Evolutionary conservation across 2,888 invertebrate genomes (phyloP), one percentile per base, ranked within the genome.

Genomic region (Deilephila elpenor): DNA sequence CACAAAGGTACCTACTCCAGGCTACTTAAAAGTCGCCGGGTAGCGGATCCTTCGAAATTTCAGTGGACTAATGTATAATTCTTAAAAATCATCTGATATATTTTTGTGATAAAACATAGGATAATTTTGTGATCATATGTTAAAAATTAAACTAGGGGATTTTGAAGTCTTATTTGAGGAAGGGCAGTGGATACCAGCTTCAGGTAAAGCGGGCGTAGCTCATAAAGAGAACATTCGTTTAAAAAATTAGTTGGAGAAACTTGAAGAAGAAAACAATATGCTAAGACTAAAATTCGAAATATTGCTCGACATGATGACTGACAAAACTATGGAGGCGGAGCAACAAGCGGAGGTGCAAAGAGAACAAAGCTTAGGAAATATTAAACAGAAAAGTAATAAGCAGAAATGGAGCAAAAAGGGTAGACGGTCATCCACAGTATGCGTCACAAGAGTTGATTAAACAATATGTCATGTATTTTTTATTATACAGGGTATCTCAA

Each of bases 181-280:
- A n/a, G n/a, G n/a, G n/a, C n/a, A n/a, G n/a, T n/a, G n/a, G n/a
- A n/a, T n/a, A n/a, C 5, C 59, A 96, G 96, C 96, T 75, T 95
- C 95, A 34, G 96, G 96, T 0, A 94, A 95, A 83, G 93, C 95
- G 2, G 95, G 96, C n/a, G 93, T 91, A 1, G 93, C 95, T 0
- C 95, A 96, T 79, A 96, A 96, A 86, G 95, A 96, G 77, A 96
- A 96, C 75, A 95, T 96, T 77, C 96, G 95, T 75, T 86, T 97
- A 6, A 96, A 95, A 80, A 96, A 95, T 82, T 96, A 96, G 83
- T 89, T 96, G 51, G 95, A 96, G 78, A 95, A 95, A 79, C 87
- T 97, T 3, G 96, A 96, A 82, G 97, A 97, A 85, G 97, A 97
- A 86, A 97, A 97, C 83, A 97, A 97, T 85, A 95, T 97, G 87